Evolutionary conservation across 2,113 vertebrate species (phyloP).

Genomic region (Psephotus haematonotus): DNA sequence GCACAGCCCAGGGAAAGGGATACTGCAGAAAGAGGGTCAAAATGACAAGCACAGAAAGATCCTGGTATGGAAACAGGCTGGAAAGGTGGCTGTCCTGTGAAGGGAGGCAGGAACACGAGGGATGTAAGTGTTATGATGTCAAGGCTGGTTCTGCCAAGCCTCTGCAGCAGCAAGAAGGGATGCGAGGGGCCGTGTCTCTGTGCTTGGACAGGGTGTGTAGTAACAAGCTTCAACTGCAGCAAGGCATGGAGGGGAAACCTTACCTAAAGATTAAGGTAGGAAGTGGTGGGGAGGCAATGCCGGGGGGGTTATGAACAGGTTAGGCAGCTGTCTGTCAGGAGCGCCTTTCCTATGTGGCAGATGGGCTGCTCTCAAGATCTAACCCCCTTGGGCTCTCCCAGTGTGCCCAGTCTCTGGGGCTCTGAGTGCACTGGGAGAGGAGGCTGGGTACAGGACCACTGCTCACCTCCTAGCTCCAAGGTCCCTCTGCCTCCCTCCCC

Average conservation of each 20-base stretch:
- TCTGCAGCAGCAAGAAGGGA: not conserved
- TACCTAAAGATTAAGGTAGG: not conserved
- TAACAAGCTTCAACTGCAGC: not conserved
- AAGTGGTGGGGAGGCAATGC: not conserved
- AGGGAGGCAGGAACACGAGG: not conserved
- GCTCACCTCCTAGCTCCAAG: not conserved
- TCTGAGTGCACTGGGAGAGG: not conserved
- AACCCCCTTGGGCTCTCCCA: not conserved
- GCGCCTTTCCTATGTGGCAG: fast-evolving
- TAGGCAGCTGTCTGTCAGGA: not conserved
- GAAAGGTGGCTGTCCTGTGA: not conserved
- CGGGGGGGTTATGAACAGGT: not conserved
- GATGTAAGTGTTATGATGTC: not conserved
- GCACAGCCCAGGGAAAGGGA: not conserved
- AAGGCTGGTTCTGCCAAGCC: not conserved
- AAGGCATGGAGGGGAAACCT: not conserved
- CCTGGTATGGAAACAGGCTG: fast-evolving
- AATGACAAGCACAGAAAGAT: not conserved
- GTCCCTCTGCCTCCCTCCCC: not conserved
- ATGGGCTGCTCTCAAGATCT: not conserved
- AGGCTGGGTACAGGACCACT: not conserved
- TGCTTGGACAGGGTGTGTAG: not conserved
- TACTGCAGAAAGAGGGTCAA: not conserved
- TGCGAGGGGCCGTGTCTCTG: not conserved
- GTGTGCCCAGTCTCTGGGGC: not conserved